A percentile compares a stretch with the other conserved stretches of the same genome.
Evolutionary conservation across 2,113 vertebrate species (phyloP).

Genomic region (Phalacrocorax pelagicus): DNA sequence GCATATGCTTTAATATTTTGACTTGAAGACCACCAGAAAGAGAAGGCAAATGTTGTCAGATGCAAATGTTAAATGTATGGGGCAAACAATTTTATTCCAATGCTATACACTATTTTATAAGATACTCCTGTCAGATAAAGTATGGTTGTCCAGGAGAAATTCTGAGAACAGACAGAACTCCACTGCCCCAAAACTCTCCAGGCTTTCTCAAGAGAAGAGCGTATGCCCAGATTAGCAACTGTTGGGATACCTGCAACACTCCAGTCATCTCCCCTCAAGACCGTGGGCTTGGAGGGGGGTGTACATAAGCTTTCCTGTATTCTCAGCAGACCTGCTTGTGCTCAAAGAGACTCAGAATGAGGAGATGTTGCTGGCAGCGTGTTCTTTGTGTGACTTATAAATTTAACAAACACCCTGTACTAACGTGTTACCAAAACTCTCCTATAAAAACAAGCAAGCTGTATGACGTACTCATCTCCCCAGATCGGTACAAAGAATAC

Average conservation of each 20-base stretch:
- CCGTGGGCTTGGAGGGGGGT: background rate
- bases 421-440: background rate
- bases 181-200: background rate
- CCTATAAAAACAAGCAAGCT: background rate
- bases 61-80: no score
- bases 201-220: background rate
- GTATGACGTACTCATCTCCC: background rate
- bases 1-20: background rate
- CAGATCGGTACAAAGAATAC: background rate
- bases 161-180: background rate
- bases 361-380: background rate
- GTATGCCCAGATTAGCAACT: background rate
- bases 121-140: background rate
- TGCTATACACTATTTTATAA: background rate
- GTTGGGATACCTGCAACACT: background rate
- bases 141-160: background rate
- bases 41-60: background rate
- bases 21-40: background rate
- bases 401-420: background rate
- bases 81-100: background rate
- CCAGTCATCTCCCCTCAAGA: background rate
- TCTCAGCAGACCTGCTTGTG: background rate
- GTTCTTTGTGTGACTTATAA: background rate
- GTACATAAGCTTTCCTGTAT: rapidly evolving
- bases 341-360: background rate